These are phyloP conservation scores for Thereva unica DNA, from an alignment of 2,888 invertebrate genomes.

Conservation along the genomic window DNA sequence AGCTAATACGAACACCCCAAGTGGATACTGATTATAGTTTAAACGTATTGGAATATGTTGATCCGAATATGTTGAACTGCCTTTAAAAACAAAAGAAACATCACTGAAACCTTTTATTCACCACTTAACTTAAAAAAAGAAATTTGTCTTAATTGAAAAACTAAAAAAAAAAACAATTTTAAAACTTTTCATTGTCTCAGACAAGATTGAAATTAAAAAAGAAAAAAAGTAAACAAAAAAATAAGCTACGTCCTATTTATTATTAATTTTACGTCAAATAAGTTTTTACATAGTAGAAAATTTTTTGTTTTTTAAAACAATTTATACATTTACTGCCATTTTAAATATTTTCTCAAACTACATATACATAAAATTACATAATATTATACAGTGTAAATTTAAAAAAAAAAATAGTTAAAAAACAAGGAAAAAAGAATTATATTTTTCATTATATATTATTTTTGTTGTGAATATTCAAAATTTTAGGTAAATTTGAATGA, in stretches of 20 bases:
- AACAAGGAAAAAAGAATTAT: conserved; percentile 13
- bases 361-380: conserved; percentile 9
- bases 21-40: too few species aligned
- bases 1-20: too few species aligned
- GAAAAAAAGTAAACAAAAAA: too few species aligned
- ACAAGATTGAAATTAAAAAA: too few species aligned
- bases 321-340: conserved; percentile 29
- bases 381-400: conserved; percentile 22
- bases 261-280: conserved; percentile 2
- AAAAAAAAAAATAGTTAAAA: conserved; percentile 8
- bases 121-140: too few species aligned
- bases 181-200: too few species aligned
- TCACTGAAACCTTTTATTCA: too few species aligned
- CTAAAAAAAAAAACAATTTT: too few species aligned
- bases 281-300: not conserved
- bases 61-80: too few species aligned
- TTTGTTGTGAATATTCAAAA: conserved; percentile 18
- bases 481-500: conserved; percentile 1
- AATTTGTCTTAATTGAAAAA: too few species aligned
- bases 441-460: conserved; percentile 8
- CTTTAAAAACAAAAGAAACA: too few species aligned
- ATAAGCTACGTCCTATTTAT: not conserved
- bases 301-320: not conserved
- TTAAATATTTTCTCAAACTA: conserved; percentile 21
- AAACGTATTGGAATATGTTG: too few species aligned